Base-by-base conservation (phyloP, 64 coral and sea anemone species). In the Pachyseris speciosa region DNA sequence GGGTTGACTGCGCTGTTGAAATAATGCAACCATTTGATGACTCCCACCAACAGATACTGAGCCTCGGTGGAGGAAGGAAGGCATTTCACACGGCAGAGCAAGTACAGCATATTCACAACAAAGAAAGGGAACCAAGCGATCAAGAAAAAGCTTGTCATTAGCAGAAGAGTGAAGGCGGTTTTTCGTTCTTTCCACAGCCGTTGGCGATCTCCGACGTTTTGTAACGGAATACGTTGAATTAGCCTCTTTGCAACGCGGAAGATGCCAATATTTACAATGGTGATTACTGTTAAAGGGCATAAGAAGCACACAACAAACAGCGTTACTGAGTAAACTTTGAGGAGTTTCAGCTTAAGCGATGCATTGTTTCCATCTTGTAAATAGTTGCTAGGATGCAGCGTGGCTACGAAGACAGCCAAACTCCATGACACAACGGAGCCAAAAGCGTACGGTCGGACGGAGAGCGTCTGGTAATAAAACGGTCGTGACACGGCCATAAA, bases 91-190 rank as follows among this genome's bases (percentile, higher is more conserved):
- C n/a, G n/a, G 55, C 85, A 92, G 63, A 55, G 84, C 0, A 96
- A 25, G 20, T 58, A 91, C 4, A 96, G 29, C 72, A 96, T 83
- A 20, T 89, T 88, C 13, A 96, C 72, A 41, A 93, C 66, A 19
- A 96, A 96, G 20, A 89, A 96, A 10, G 94, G 94, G 13, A 84
- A 71, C 94, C 94, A 96, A 2, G 94, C 94, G 7, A 93, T 42
- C 33, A 96, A 93, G 43, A 96, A 96, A 32, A 93, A 30, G 0
- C 90, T 80, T 16, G 90, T 96, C 50, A 96, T 88, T 2, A 96
- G 30, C 0, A 84, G 61, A 9, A 96, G 69, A 5, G 94, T 96
- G 8, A 96, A 84, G 34, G 90, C 84, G 37, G 90, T 92, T 64
- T 88, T 87, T 7, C 85, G 72, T 42, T 96, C 90, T 59, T 89